phyloP scores from a whole-genome alignment of 2,888 invertebrate genomes.

The Luffia ferchaultella region DNA sequence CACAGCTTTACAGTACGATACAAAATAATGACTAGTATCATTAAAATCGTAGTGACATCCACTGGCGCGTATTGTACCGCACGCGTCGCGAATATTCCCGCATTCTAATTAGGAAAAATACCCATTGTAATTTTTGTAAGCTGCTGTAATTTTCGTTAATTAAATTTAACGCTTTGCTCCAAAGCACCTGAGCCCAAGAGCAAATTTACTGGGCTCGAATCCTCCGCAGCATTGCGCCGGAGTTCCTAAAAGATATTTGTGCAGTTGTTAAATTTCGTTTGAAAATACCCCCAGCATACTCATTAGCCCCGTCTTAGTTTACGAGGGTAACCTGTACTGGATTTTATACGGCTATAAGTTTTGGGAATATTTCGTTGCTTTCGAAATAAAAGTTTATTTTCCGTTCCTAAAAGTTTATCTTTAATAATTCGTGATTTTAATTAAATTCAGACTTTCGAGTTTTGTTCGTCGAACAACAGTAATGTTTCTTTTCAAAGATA shows the following conservation, averaged over 20 bases:
- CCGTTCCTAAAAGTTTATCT: too few relatives aligned
- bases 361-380: too few relatives aligned
- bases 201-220: conserved; percentile 7
- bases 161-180: conserved; percentile 36
- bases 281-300: neutral
- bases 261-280: neutral
- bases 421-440: too few relatives aligned
- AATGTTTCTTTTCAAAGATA: too few relatives aligned
- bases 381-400: too few relatives aligned
- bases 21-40: too few relatives aligned
- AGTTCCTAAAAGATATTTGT: neutral
- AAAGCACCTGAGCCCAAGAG: conserved; percentile 35
- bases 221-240: neutral
- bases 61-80: neutral
- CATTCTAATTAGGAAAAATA: conserved; percentile 46
- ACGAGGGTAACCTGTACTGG: neutral
- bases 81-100: neutral
- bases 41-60: too few relatives aligned
- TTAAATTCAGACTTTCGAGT: too few relatives aligned
- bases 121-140: conserved; percentile 22
- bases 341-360: too few relatives aligned
- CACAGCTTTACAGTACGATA: too few relatives aligned
- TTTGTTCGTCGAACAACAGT: too few relatives aligned
- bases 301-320: neutral
- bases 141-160: conserved; percentile 47